Evolutionary conservation across 1,140 invertebrate genomes (phyloP).

Genomic region (Bombus vancouverensis): DNA sequence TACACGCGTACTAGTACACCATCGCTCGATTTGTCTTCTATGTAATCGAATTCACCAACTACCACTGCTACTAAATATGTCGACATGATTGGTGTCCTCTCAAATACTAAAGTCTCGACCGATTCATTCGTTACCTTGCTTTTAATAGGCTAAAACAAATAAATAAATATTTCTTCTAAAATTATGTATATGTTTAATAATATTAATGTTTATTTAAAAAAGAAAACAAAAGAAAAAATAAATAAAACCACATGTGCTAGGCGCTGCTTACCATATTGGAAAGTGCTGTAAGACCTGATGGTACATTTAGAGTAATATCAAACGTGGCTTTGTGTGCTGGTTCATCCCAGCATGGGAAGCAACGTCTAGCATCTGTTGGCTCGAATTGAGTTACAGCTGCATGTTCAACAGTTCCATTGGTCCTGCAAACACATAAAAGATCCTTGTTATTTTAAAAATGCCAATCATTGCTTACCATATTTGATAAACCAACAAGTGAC

Average conservation of each 20-base stretch:
- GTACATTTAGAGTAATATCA: constrained; percentile 93
- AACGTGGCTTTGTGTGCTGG: constrained; percentile 97
- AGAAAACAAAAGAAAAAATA: constrained; percentile 33
- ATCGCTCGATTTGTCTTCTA: constrained; percentile 91
- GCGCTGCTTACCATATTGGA: constrained; percentile 93
- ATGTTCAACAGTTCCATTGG: constrained; percentile 90
- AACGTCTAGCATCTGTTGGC: constrained; percentile 94
- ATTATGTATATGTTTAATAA: background rate
- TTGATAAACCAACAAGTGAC: constrained; percentile 72
- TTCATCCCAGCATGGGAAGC: constrained; percentile 99
- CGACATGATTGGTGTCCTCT: constrained; percentile 96
- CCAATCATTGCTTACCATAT: constrained; percentile 54
- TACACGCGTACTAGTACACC: constrained; percentile 95
- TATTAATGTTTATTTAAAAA: background rate
- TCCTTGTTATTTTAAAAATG: constrained; percentile 16
- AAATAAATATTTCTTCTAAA: background rate
- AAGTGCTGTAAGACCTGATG: constrained; percentile 90
- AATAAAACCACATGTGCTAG: constrained; percentile 49
- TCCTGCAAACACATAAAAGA: constrained; percentile 79
- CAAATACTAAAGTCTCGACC: constrained; percentile 88
- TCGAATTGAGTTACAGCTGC: constrained; percentile 97
- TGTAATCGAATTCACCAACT: constrained; percentile 96
- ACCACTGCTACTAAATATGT: constrained; percentile 97
- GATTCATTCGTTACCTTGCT: constrained; percentile 14
- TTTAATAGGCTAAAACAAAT: constrained; percentile 71